phyloP scores from a whole-genome alignment of 2,797 vertebrate species.

The Novumbra hubbsi region DNA sequence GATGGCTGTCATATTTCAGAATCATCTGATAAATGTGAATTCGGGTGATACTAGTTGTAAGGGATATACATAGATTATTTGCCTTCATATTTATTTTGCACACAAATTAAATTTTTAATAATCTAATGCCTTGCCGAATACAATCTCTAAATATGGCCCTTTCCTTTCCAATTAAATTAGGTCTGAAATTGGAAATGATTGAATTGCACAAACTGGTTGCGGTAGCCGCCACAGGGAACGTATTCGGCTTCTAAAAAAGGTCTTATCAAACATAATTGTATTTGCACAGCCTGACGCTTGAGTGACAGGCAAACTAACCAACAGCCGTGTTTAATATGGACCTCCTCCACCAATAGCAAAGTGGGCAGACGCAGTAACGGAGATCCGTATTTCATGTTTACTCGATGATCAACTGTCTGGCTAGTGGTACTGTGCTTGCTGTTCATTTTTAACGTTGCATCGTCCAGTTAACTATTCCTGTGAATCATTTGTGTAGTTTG shows the following conservation, averaged over 20 bases:
- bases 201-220: no score
- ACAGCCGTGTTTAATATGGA: background rate
- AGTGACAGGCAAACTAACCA: slow-evolving; percentile 5
- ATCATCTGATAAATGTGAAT: background rate
- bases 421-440: background rate
- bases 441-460: background rate
- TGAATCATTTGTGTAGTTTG: background rate
- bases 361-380: slow-evolving; percentile 22
- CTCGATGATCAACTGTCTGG: no score
- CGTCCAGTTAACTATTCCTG: background rate
- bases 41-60: no score
- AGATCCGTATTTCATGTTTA: background rate
- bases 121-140: background rate
- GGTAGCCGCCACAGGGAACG: no score
- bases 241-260: background rate
- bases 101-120: no score
- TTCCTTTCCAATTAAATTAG: background rate
- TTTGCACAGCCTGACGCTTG: background rate
- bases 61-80: background rate
- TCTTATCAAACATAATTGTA: background rate
- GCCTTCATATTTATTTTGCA: no score
- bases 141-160: background rate
- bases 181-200: background rate
- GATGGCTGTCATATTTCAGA: background rate
- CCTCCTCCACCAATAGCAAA: slow-evolving; percentile 26